phyloP scores from a whole-genome alignment of 1,140 invertebrate species.

The Kradibia gibbosae region DNA sequence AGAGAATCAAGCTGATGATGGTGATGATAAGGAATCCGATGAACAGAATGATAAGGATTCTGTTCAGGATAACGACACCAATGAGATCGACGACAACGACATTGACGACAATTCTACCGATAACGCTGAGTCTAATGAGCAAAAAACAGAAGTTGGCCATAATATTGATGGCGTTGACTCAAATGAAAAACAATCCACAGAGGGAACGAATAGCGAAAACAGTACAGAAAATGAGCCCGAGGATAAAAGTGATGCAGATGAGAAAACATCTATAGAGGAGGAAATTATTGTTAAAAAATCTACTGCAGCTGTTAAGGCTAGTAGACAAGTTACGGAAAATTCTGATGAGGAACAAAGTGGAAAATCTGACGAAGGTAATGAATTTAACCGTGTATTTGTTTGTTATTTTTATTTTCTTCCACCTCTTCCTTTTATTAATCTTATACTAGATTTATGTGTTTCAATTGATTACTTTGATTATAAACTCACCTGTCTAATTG shows the following conservation, averaged over 20 bases:
- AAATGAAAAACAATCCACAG: slow-evolving; percentile 48
- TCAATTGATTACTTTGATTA: no score
- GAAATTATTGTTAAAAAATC: slow-evolving; percentile 34
- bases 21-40: slow-evolving; percentile 51
- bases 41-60: slow-evolving; percentile 65
- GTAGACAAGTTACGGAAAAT: slow-evolving; percentile 32
- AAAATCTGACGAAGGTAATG: slow-evolving; percentile 62
- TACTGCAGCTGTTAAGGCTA: slow-evolving; percentile 31
- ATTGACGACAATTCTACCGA: slow-evolving; percentile 47
- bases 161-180: slow-evolving; percentile 38
- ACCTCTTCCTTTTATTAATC: no score
- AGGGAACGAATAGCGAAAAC: slow-evolving; percentile 33
- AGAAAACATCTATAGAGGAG: slow-evolving; percentile 42
- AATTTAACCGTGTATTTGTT: not conserved
- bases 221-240: not conserved
- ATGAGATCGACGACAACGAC: slow-evolving; percentile 41
- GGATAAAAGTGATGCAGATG: slow-evolving; percentile 31
- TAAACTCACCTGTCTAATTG: no score
- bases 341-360: slow-evolving; percentile 46
- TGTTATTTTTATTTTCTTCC: no score
- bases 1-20: slow-evolving; percentile 38
- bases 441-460: no score
- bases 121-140: slow-evolving; percentile 42
- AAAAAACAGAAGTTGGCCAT: slow-evolving; percentile 60
- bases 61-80: slow-evolving; percentile 8